These are phyloP conservation scores for Ictalurus punctatus DNA, from an alignment of 2,113 vertebrate species.

Conservation along the genomic window DNA sequence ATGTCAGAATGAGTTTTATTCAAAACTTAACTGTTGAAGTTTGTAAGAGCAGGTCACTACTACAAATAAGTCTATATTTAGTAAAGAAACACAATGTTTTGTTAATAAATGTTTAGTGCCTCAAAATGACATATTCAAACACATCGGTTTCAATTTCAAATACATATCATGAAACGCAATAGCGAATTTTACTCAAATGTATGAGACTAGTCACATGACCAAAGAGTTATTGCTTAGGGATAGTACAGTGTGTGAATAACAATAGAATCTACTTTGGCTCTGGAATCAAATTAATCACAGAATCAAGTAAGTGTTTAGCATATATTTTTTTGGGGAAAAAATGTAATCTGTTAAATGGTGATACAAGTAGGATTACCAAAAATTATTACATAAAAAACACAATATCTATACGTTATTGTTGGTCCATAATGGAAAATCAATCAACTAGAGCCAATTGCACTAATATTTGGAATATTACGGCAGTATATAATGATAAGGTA, in stretches of 20 bases:
- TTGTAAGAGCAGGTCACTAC: background rate
- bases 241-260: constrained; percentile 44
- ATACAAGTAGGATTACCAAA: background rate
- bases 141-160: background rate
- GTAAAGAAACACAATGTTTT: background rate
- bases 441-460: background rate
- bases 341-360: background rate
- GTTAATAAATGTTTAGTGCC: background rate
- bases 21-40: background rate
- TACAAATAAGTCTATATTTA: background rate
- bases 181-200: background rate
- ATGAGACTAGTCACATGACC: background rate
- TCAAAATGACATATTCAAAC: background rate
- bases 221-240: constrained; percentile 22
- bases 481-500: background rate
- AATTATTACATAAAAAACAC: background rate
- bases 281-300: constrained; percentile 50
- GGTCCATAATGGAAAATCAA: background rate
- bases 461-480: background rate
- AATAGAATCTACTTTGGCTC: constrained; percentile 51
- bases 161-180: background rate
- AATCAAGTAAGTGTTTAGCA: constrained; percentile 41
- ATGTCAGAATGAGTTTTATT: too few relatives aligned
- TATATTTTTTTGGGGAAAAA: background rate
- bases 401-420: background rate